These are phyloP conservation scores for Plectrocnemia conspersa DNA, from an alignment of 1,140 invertebrate species.

Conservation along the genomic window DNA sequence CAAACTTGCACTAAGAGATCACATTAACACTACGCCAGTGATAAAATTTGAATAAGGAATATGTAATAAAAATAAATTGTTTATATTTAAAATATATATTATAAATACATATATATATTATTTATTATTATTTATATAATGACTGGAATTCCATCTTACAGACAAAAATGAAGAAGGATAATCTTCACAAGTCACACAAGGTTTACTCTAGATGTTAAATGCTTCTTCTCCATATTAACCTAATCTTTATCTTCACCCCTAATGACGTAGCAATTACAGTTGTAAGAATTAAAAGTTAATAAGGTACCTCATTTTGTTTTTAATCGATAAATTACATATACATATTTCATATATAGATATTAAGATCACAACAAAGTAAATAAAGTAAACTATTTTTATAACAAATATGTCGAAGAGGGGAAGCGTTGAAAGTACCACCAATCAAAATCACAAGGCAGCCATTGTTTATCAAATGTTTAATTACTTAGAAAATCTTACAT, in stretches of 20 bases:
- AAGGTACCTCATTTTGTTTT: constrained; percentile 33
- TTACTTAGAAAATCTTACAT: constrained; percentile 33
- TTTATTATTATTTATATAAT: constrained; percentile 32
- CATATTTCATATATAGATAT: constrained; percentile 28
- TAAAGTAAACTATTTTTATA: constrained; percentile 36
- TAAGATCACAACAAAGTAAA: constrained; percentile 36
- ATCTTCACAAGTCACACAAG: constrained; percentile 25
- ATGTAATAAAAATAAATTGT: constrained; percentile 33
- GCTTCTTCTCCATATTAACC: constrained; percentile 27
- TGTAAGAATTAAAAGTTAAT: constrained; percentile 35
- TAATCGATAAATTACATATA: constrained; percentile 32
- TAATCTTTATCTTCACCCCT: constrained; percentile 32
- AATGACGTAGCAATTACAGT: constrained; percentile 29
- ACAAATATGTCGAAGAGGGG: constrained; percentile 19
- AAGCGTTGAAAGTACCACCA: constrained; percentile 11
- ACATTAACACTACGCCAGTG: constrained; percentile 19
- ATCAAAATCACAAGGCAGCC: constrained; percentile 30
- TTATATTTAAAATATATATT: constrained; percentile 25
- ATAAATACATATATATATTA: no score
- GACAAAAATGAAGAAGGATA: constrained; percentile 24
- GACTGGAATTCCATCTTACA: constrained; percentile 27
- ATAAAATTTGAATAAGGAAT: constrained; percentile 32
- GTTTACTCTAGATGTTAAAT: constrained; percentile 25
- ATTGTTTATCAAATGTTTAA: constrained; percentile 26
- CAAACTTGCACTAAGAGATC: constrained; percentile 28